Percentiles rank a stretch among this genome's conserved stretches.
Conservation (phyloP, 2,888 invertebrate species). For the Pemphredon lugubris region DNA sequence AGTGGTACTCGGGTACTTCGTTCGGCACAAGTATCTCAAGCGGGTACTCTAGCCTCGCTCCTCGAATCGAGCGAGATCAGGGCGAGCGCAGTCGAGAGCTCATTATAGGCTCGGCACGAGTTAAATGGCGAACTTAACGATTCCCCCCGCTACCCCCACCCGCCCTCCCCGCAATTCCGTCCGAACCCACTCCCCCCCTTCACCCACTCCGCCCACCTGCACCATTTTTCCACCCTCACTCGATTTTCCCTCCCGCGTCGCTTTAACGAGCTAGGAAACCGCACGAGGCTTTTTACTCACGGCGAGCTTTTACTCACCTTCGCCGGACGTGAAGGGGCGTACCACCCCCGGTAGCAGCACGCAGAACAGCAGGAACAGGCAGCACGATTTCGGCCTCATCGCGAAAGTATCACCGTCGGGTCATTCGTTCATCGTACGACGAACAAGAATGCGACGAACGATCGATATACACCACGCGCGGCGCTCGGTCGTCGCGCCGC, state of each 20-base stretch:
- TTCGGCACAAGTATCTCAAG: constrained; percentile 36
- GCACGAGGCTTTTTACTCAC: constrained; percentile 1
- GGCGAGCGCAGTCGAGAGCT: constrained; percentile 57
- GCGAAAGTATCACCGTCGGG: constrained; percentile 69
- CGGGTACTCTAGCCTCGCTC: constrained; percentile 26
- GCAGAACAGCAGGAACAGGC: constrained; percentile 75
- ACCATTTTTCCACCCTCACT: background rate
- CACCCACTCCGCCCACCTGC: background rate
- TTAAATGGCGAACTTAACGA: constrained; percentile 69
- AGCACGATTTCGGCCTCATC: constrained; percentile 79
- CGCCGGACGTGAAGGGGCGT: constrained; percentile 76
- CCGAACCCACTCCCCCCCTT: background rate
- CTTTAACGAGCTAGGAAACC: constrained; percentile 11
- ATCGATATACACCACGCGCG: too few relatives aligned
- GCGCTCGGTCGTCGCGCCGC: background rate
- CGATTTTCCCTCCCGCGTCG: background rate
- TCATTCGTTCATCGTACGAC: constrained; percentile 76
- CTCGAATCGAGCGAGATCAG: constrained; percentile 43
- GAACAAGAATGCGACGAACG: background rate
- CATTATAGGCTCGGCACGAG: constrained; percentile 65
- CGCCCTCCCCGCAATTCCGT: background rate
- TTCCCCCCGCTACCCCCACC: constrained; percentile 41
- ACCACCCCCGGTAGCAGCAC: constrained; percentile 72
- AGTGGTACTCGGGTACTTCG: constrained; percentile 43
- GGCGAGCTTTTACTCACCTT: constrained; percentile 70